Evolutionary conservation across 1,140 invertebrate species (phyloP), one percentile per base, ranked within the genome.

Genomic region (Alviniconcha marisindica): DNA sequence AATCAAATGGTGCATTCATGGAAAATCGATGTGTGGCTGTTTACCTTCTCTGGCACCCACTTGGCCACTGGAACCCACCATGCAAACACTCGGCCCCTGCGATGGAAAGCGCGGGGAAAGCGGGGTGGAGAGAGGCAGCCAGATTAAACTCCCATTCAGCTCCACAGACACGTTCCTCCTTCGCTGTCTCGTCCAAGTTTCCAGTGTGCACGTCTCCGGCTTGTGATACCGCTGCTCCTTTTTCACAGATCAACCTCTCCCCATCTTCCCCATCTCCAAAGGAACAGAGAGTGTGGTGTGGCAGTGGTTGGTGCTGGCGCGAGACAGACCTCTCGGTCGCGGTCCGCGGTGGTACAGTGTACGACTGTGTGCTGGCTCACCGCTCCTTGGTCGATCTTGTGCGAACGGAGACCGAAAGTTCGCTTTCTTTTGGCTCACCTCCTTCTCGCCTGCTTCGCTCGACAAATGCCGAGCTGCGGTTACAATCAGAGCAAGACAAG

Each of bases 1-100:
- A 77, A 51, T 77, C 74, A 77, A 77, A 77, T 77, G 74, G 74
- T 77, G 48, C 74, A 77, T 77, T 77, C 74, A 77, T 77, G 74
- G 40, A 77, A 77, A 77, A 77, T 77, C 74, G 48, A 77, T 77
- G 28, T 24, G 18, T n/a, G n/a, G 36, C 60, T 77, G 74, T 77
- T 77, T 77, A 77, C 74, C 36, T 44, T 42, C 74, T 77, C 74
- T 44, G 40, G 28, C 21, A 63, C 60, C 60, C 60, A 12, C 60
- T 63, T 63, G 60, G 21, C 60, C 60, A 63, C 60, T 63, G 60
- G 60, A 63, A 77, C 40, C 74, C 15, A 24, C 28, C 33, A 28
- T 31, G 40, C 74, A 42, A 77, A 77, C 40, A 77, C 74, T 42
- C 40, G 69, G 24, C 69, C 40, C 21, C 31, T 33, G 60, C 10